These are phyloP conservation scores for Bicyclus anynana DNA, from an alignment of 1,140 invertebrate genomes.

Conservation along the genomic window DNA sequence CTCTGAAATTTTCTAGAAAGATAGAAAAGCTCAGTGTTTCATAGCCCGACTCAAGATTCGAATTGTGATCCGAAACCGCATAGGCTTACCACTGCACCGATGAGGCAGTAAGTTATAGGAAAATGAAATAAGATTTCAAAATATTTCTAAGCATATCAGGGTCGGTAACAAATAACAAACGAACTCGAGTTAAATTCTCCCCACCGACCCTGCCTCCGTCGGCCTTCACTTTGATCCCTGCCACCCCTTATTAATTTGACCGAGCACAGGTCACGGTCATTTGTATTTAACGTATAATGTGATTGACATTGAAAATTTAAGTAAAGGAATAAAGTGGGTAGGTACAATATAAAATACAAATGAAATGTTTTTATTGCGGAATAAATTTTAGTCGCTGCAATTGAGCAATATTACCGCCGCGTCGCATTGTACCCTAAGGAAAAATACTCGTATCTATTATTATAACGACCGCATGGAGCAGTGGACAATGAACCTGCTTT, in stretches of 20 bases:
- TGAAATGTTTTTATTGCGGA: background rate
- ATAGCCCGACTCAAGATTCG: too few relatives aligned
- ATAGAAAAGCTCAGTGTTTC: too few relatives aligned
- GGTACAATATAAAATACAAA: background rate
- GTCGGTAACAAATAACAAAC: conserved; percentile 10
- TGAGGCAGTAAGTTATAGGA: background rate
- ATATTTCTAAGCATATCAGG: conserved; percentile 3
- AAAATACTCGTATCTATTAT: too few relatives aligned
- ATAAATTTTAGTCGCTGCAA: background rate
- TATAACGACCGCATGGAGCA: too few relatives aligned
- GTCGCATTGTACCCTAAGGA: too few relatives aligned
- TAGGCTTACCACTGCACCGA: too few relatives aligned
- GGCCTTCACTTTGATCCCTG: conserved; percentile 24
- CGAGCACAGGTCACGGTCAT: conserved; percentile 60
- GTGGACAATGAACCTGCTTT: too few relatives aligned
- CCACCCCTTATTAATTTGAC: conserved; percentile 45
- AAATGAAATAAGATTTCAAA: background rate
- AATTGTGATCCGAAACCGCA: too few relatives aligned
- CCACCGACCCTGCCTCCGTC: conserved; percentile 24
- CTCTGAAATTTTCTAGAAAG: too few relatives aligned
- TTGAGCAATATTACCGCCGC: background rate
- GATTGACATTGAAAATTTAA: conserved; percentile 19
- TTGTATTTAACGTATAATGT: conserved; percentile 16
- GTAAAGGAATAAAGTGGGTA: background rate
- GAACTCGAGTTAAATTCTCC: conserved; percentile 20